phyloP scores from a whole-genome alignment of 2,888 invertebrate species.

The Neoascia interrupta region DNA sequence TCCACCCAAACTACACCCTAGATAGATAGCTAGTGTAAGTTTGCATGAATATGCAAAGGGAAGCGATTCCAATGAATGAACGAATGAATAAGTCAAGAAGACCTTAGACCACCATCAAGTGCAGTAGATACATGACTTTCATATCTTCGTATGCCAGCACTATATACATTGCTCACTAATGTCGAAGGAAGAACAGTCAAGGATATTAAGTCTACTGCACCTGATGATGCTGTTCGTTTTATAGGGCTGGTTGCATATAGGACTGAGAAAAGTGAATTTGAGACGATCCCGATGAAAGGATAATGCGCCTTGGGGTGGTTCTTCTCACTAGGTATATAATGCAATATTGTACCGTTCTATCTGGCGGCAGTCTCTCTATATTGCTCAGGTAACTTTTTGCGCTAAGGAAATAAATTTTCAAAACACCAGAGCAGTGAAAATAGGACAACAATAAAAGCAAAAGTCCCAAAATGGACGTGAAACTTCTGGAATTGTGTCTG shows the following conservation, averaged over 20 bases:
- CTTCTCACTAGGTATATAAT: conserved; percentile 22
- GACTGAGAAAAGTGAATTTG: no score
- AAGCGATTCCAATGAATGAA: conserved; percentile 38
- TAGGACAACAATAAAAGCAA: no score
- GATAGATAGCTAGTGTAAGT: conserved; percentile 23
- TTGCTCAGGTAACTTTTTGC: conserved; percentile 53
- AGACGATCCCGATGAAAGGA: conserved; percentile 64
- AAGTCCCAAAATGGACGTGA: no score
- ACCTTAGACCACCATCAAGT: conserved; percentile 38
- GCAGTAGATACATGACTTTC: conserved; percentile 45
- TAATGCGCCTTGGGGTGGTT: conserved; percentile 53
- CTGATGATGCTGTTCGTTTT: conserved; percentile 30
- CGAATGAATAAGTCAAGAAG: conserved; percentile 30
- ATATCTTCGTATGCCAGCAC: conserved; percentile 1
- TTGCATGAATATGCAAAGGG: conserved; percentile 30
- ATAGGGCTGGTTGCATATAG: background rate
- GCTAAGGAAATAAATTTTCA: conserved; percentile 58
- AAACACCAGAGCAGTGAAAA: conserved; percentile 14
- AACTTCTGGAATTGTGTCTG: no score
- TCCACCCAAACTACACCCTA: no score
- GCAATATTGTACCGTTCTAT: conserved; percentile 33
- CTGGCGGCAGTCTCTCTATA: conserved; percentile 51
- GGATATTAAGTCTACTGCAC: conserved; percentile 50
- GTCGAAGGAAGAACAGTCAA: conserved; percentile 34
- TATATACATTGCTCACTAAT: no score